Percentiles rank a stretch among this genome's conserved stretches.
Conservation (phyloP, 2,888 invertebrate genomes). For the Acanthosepion esculentum region DNA sequence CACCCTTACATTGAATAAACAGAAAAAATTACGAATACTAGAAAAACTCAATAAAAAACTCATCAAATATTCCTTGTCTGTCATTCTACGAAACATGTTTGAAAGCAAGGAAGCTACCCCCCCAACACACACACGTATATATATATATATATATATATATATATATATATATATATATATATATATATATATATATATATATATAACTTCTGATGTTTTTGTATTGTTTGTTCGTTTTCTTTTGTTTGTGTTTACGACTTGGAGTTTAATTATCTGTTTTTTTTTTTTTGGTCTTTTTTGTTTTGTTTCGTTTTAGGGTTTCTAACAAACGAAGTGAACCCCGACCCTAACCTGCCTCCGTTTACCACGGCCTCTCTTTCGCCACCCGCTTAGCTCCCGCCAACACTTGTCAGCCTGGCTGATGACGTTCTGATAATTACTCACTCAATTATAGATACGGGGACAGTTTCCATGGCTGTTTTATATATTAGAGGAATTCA, state of each 20-base stretch:
- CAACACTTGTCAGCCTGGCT: not conserved
- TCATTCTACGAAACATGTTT: too few relatives aligned
- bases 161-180: constrained; percentile 35
- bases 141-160: not conserved
- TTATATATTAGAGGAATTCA: not conserved
- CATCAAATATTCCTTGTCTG: too few relatives aligned
- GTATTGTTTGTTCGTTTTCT: not conserved
- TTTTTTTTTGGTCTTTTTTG: not conserved
- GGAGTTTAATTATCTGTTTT: not conserved
- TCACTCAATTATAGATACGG: not conserved
- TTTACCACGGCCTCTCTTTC: not conserved
- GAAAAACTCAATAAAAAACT: too few relatives aligned
- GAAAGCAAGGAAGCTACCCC: too few relatives aligned
- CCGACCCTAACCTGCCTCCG: not conserved
- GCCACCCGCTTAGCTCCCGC: not conserved
- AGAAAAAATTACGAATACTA: too few relatives aligned
- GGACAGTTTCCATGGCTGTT: not conserved
- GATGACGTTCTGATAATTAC: not conserved
- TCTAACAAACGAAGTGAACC: too few relatives aligned
- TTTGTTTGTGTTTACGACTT: not conserved
- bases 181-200: constrained; percentile 40
- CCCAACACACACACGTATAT: not conserved
- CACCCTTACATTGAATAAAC: too few relatives aligned
- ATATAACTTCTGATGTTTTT: not conserved
- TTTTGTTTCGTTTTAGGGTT: not conserved